A percentile compares a stretch with the other conserved stretches of the same genome.
Evolutionary conservation across 2,113 vertebrate species (phyloP).

Genomic region (Psophia crepitans): DNA sequence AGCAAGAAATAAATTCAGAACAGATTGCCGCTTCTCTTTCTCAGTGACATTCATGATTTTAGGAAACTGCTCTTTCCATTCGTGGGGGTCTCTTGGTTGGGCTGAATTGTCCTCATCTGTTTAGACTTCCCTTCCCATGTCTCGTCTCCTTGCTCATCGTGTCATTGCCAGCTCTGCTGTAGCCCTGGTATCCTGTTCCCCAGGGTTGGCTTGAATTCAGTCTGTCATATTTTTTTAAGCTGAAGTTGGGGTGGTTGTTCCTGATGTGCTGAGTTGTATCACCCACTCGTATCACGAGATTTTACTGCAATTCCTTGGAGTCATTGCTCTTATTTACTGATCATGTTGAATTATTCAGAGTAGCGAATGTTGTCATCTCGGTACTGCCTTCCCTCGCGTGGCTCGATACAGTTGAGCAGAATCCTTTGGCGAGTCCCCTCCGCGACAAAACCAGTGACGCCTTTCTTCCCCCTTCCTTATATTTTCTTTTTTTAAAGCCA

Average conservation of each 20-base stretch:
- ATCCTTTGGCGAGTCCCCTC: neutral
- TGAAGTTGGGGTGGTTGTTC: neutral
- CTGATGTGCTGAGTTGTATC: neutral
- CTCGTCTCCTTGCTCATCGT: neutral
- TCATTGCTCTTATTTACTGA: constrained; percentile 28
- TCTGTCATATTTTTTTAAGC: neutral
- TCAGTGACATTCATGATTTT: neutral
- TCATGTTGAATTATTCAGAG: constrained; percentile 45
- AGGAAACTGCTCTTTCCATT: neutral
- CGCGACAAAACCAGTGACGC: neutral
- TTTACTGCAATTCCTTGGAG: constrained; percentile 40
- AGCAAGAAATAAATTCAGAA: neutral
- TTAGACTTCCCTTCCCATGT: neutral
- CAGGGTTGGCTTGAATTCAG: neutral
- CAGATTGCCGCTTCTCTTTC: neutral
- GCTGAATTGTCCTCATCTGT: neutral
- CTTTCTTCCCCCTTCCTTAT: neutral
- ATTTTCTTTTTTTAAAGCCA: neutral
- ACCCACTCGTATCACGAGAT: constrained; percentile 14
- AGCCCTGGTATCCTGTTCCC: neutral
- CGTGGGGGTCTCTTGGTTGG: neutral
- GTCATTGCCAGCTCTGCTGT: neutral
- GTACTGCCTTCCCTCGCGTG: neutral
- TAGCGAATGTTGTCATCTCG: constrained; percentile 11
- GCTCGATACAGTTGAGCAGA: neutral